phyloP scores from a whole-genome alignment of 2,888 invertebrate genomes.

The Andrena marginata region DNA sequence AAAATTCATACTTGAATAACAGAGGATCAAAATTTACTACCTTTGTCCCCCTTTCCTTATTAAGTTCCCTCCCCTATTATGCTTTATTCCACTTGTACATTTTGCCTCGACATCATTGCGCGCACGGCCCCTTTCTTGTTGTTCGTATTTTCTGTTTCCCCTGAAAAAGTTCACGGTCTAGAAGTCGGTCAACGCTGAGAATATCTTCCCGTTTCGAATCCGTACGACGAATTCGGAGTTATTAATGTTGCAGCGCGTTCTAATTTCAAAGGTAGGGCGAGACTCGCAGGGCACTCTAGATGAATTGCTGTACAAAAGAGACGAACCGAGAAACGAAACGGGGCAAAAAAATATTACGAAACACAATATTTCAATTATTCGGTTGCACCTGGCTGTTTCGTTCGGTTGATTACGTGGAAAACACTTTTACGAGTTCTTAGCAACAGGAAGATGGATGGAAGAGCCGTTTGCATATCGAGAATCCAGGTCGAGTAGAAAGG shows the following conservation, averaged over 20 bases:
- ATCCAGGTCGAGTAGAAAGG: background rate
- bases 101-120: background rate
- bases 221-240: slow-evolving; percentile 65
- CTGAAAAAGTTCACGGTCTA: slow-evolving; percentile 56
- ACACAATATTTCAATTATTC: slow-evolving; percentile 1
- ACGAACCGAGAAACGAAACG: slow-evolving; percentile 10
- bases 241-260: slow-evolving; percentile 69
- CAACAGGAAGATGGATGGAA: background rate
- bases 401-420: slow-evolving; percentile 8
- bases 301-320: slow-evolving; percentile 11
- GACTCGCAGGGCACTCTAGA: slow-evolving; percentile 3
- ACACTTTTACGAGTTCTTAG: background rate
- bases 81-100: slow-evolving; percentile 4
- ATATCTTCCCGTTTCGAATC: slow-evolving; percentile 67
- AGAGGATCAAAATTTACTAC: background rate
- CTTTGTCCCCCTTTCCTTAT: background rate
- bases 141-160: slow-evolving; percentile 33
- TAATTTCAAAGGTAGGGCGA: slow-evolving; percentile 54
- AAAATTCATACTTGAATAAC: background rate
- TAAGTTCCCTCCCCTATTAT: slow-evolving; percentile 6
- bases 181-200: slow-evolving; percentile 63
- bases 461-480: background rate
- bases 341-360: background rate
- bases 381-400: background rate
- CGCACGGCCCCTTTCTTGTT: background rate